Percentiles rank a stretch among this genome's conserved stretches.
These are phyloP conservation scores for Lepilemur septentrionalis DNA, from an alignment of 2,797 vertebrate species.

Conservation along the genomic window DNA sequence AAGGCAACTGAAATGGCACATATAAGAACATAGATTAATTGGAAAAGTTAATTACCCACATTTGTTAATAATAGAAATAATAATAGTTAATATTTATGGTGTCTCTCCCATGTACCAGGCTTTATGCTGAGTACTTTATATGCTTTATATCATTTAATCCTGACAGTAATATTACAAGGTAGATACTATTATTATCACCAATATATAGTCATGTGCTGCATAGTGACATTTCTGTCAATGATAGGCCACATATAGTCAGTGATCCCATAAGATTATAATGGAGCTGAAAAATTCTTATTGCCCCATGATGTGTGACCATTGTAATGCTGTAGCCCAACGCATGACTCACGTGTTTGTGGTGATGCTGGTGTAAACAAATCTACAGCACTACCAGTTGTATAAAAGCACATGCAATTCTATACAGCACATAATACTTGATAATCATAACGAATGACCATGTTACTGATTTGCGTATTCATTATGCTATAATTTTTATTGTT, in stretches of 20 bases:
- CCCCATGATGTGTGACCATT: not conserved
- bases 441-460: not conserved
- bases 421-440: not conserved
- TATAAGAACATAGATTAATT: not conserved
- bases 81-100: not conserved
- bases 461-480: not conserved
- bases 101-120: not conserved
- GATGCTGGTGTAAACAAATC: not conserved
- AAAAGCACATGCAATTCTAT: not conserved
- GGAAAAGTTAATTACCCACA: not conserved
- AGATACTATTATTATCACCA: not conserved
- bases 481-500: not conserved
- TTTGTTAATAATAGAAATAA: not conserved
- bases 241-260: not conserved
- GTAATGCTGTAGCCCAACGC: not conserved
- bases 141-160: not conserved
- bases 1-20: not conserved
- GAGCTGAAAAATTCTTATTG: not conserved
- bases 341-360: not conserved
- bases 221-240: not conserved
- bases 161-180: not conserved
- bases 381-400: not conserved
- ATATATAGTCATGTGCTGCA: not conserved
- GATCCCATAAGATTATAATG: not conserved
- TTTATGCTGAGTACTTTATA: not conserved